Evolutionary conservation across 2,888 invertebrate species (phyloP), one percentile per base, ranked within the genome.

Genomic region (Macaria notata): DNA sequence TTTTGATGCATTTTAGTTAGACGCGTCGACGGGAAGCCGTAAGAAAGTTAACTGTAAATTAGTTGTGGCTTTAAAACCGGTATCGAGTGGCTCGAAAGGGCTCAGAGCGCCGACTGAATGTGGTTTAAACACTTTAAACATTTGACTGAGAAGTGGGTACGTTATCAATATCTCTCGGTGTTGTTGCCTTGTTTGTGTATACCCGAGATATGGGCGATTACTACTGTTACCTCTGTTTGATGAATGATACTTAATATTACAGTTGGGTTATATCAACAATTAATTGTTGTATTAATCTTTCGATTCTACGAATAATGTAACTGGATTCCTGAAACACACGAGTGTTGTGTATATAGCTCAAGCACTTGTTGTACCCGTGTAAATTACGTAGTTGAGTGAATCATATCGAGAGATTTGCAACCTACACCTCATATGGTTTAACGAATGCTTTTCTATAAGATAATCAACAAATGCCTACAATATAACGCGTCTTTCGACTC

Each of bases 1-100:
- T 92, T 84, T 86, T 92, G 83, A 88, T 88, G 81, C 92, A 92
- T 91, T 84, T 84, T 89, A 56, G 41, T 47, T 4, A 31, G 41
- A 46, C 8, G 9, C 30, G 0, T 69, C 69, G 68, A 66, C 71
- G 63, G 2, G 74, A 72, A 72, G 72, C 71, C 71, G 52, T 49
- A 36, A 4, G 31, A 9, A 41, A 29, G 52, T 4, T 9, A 44
- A 7, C 31, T 38, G 47, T 30, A 9, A 31, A 4, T 7, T 4
- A 41, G 41, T 8, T 8, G 41, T 8, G 4, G 41, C 5, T 41
- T 41, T n/a, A 8, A 41, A 60, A 67, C 44, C 4, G 54, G 47
- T 62, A 42, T 46, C 44, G 63, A 49, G 56, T 65, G 69, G 59
- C 70, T 59, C 70, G 41, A 51, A 68, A 72, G 70, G 62, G 30